Evolutionary conservation across 2,797 vertebrate species (phyloP).

Genomic region (Atherinosoma microstoma): DNA sequence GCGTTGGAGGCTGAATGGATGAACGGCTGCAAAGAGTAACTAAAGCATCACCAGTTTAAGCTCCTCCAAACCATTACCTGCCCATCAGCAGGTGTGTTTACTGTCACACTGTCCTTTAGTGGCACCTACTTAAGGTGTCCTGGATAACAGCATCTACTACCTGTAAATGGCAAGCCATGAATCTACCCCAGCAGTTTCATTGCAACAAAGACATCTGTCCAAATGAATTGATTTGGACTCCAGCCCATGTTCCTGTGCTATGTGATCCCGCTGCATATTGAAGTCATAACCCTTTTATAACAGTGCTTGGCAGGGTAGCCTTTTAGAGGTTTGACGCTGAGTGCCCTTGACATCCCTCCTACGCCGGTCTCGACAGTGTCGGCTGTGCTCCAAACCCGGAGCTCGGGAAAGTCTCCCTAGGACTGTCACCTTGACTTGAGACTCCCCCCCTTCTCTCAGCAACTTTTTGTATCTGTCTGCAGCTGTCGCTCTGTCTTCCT

Average conservation of each 20-base stretch:
- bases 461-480: conserved; percentile 39
- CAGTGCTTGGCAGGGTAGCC: conserved; percentile 59
- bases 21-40: neutral
- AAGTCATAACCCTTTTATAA: conserved; percentile 71
- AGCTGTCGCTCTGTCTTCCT: conserved; percentile 40
- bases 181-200: conserved; percentile 57
- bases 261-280: conserved; percentile 70
- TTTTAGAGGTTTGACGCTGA: conserved; percentile 67
- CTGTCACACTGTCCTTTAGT: conserved; percentile 49
- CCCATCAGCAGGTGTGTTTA: conserved; percentile 43
- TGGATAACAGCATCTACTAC: conserved; percentile 32
- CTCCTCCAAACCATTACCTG: conserved; percentile 29
- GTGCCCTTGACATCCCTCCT: conserved; percentile 66
- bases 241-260: conserved; percentile 46
- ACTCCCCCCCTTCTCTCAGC: conserved; percentile 7
- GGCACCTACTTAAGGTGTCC: conserved; percentile 25
- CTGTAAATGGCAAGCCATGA: conserved; percentile 56
- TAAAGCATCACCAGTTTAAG: conserved; percentile 23
- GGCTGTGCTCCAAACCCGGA: conserved; percentile 43
- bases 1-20: conserved; percentile 14
- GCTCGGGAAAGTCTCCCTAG: conserved; percentile 41
- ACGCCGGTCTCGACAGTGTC: conserved; percentile 27
- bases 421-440: conserved; percentile 55
- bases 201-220: conserved; percentile 67
- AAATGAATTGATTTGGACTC: conserved; percentile 71